phyloP scores from a whole-genome alignment of 2,888 invertebrate species.

The Cantharis flavilabris region DNA sequence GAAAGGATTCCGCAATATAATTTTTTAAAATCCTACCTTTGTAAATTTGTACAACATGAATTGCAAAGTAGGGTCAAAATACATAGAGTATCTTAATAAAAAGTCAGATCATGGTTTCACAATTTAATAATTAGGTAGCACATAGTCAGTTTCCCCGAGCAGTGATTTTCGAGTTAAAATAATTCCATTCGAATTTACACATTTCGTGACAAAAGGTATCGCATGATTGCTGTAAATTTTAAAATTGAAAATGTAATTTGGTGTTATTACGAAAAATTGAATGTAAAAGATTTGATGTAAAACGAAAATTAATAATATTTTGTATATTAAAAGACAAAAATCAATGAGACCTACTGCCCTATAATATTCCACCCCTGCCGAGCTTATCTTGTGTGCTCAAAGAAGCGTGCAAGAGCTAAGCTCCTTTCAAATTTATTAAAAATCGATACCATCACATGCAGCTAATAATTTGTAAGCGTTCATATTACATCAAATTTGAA shows the following conservation, averaged over 20 bases:
- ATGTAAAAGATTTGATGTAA: neutral
- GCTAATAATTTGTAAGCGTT: constrained; percentile 25
- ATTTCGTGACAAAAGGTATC: neutral
- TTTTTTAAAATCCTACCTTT: neutral
- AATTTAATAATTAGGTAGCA: neutral
- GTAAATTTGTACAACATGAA: neutral
- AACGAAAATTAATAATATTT: neutral
- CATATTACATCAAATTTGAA: constrained; percentile 27
- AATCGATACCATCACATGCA: constrained; percentile 26
- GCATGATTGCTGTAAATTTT: neutral
- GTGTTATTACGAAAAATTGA: neutral
- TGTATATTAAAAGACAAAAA: constrained; percentile 16
- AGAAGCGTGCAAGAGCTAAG: constrained; percentile 14
- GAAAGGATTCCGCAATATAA: neutral
- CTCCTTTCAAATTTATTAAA: constrained; percentile 23
- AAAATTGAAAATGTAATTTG: too few relatives aligned
- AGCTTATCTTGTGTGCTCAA: constrained; percentile 12
- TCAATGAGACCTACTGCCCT: constrained; percentile 30
- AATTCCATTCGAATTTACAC: neutral
- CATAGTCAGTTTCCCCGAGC: too few relatives aligned
- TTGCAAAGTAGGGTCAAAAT: neutral
- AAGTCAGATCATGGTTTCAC: neutral
- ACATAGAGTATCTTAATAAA: neutral
- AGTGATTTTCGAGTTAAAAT: too few relatives aligned
- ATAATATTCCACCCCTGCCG: constrained; percentile 21